Evolutionary conservation across 2,113 vertebrate species (phyloP).

Genomic region (Menidia beryllina): DNA sequence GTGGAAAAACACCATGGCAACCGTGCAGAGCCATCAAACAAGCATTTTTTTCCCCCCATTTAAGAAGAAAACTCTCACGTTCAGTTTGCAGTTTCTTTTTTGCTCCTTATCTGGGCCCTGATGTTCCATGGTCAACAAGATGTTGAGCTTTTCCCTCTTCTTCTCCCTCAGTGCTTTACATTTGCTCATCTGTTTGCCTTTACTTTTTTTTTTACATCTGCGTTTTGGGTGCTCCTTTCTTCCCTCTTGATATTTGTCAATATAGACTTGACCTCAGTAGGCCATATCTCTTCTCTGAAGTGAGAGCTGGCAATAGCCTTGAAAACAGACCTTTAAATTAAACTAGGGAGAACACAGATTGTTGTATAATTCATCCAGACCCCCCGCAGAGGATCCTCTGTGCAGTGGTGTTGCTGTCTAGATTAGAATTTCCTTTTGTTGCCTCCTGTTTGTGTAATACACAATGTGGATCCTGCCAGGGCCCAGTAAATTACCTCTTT

Average conservation of each 20-base stretch:
- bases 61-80: conserved; percentile 49
- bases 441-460: conserved; percentile 81
- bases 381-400: conserved; percentile 77
- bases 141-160: conserved; percentile 40
- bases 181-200: conserved; percentile 72
- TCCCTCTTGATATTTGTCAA: conserved; percentile 80
- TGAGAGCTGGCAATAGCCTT: conserved; percentile 73
- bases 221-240: conserved; percentile 68
- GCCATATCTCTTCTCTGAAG: conserved; percentile 74
- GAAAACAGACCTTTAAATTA: conserved; percentile 84
- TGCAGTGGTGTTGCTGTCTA: conserved; percentile 78
- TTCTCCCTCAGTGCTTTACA: conserved; percentile 57
- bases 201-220: conserved; percentile 71
- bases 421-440: conserved; percentile 86
- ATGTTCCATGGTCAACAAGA: conserved; percentile 50
- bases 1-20: conserved; percentile 31
- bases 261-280: conserved; percentile 78
- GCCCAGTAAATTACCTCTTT: conserved; percentile 85
- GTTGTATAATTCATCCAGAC: conserved; percentile 84
- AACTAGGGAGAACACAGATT: conserved; percentile 81
- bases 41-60: conserved; percentile 53
- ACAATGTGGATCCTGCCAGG: conserved; percentile 81
- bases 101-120: conserved; percentile 36
- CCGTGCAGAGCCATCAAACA: conserved; percentile 57
- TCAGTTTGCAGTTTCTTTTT: conserved; percentile 53